Base-by-base conservation (phyloP, 2,113 vertebrate genomes). In the Eclectus roratus region DNA sequence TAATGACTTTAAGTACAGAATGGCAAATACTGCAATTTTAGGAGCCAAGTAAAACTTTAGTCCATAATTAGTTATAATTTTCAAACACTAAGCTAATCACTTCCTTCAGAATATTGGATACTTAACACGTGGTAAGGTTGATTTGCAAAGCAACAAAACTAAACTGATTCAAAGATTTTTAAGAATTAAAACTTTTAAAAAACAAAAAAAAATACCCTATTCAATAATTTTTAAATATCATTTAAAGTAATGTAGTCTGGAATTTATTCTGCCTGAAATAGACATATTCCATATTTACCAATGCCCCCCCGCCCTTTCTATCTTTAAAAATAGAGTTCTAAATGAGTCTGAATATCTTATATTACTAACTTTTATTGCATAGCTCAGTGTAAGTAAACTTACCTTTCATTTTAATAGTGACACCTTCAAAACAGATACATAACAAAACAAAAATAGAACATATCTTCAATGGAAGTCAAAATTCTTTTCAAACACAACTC, bases 111-210 rank as follows among this genome's bases (percentile, higher is more conserved):
- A 23, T 60, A 63, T 1, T 76, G 21, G 16, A 72, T 58, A 33
- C 3, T 35, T 39, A 61, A 15, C 16, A 9, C 4, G 1, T 2
- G 25, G 35, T 23, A 68, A 43, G 2, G 5, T 13, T 58, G 6
- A 43, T 70, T 39, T 82, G 5, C 17, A 70, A 69, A 65, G 12
- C 19, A 70, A 20, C 7, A 66, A 35, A 58, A 55, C 23, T 28
- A 27, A 80, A 56, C 1, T 18, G 14, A 52, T 55, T 65, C 13
- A 68, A 44, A 20, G 1, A 24, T 33, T 77, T 80, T 80, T 41
- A 73, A 65, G 25, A 77, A 65, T 13, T 29, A 1, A 60, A 43
- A 28, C 9, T 23, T 71, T 6, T 37, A 88, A 90, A 68, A 16
- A n/a, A n/a, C n/a, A n/a, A 25, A 31, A 46, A 39, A 1, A 31